Conservation (phyloP, 2,113 vertebrate species). For the Poeciliopsis prolifica region DNA sequence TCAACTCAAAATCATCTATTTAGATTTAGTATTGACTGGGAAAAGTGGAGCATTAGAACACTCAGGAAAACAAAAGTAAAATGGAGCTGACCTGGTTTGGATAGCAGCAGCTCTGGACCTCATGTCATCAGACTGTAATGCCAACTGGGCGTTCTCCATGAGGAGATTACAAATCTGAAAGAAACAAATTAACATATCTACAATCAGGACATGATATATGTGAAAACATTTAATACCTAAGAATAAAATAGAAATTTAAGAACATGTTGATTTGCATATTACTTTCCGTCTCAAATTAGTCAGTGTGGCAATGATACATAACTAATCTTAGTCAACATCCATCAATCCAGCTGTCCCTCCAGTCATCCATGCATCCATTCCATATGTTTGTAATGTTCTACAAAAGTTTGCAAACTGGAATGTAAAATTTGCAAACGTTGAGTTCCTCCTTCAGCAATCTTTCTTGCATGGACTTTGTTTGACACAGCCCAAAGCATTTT, state of each 20-base stretch:
- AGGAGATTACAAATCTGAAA: conserved; percentile 73
- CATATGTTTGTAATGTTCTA: too few relatives aligned
- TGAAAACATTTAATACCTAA: too few relatives aligned
- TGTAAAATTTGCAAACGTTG: too few relatives aligned
- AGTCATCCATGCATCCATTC: too few relatives aligned
- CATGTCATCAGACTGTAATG: conserved; percentile 72
- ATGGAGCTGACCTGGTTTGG: conserved; percentile 72
- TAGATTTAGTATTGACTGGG: not conserved
- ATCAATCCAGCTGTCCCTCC: too few relatives aligned
- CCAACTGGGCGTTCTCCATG: conserved; percentile 75
- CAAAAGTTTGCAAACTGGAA: too few relatives aligned
- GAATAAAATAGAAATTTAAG: too few relatives aligned
- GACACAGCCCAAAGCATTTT: not conserved
- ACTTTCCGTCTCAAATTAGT: not conserved
- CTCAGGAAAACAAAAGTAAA: conserved; percentile 26
- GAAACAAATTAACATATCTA: not conserved
- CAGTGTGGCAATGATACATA: not conserved
- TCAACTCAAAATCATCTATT: not conserved
- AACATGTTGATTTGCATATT: not conserved
- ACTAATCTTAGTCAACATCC: not conserved
- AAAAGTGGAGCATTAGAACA: not conserved
- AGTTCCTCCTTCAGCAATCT: too few relatives aligned
- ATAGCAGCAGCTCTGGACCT: conserved; percentile 64
- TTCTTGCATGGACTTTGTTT: too few relatives aligned
- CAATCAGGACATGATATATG: not conserved